A percentile compares a stretch with the other conserved stretches of the same genome.
These are phyloP conservation scores for Drosophila eugracilis DNA, from an alignment of 1,140 invertebrate genomes.

Conservation along the genomic window DNA sequence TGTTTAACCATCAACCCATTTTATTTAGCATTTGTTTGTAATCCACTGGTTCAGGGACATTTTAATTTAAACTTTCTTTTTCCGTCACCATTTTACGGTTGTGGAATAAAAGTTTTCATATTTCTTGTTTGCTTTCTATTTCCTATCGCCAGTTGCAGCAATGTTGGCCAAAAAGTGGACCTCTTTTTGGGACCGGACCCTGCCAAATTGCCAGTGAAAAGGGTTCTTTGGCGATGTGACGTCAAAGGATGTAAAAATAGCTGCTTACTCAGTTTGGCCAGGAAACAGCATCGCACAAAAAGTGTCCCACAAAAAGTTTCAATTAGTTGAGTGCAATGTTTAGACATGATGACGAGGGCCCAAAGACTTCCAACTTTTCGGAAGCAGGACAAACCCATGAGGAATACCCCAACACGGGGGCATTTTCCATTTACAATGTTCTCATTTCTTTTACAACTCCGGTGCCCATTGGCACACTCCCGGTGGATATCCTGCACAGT, in stretches of 20 bases:
- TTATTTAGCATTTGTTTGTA: background rate
- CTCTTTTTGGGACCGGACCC: conserved; percentile 10
- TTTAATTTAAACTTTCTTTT: background rate
- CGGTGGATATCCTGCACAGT: conserved; percentile 43
- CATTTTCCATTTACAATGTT: conserved; percentile 43
- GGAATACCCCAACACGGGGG: conserved; percentile 1
- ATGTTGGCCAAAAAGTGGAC: background rate
- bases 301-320: conserved; percentile 51
- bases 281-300: conserved; percentile 28
- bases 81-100: no score
- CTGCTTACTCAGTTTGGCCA: conserved; percentile 11
- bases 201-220: conserved; percentile 47
- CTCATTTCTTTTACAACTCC: conserved; percentile 22
- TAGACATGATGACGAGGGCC: conserved; percentile 22
- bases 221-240: conserved; percentile 41
- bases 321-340: conserved; percentile 70
- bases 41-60: background rate
- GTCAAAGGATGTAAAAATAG: conserved; percentile 55
- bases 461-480: conserved; percentile 42
- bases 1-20: background rate
- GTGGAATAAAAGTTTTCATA: conserved; percentile 5
- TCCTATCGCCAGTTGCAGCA: background rate
- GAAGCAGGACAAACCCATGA: conserved; percentile 11
- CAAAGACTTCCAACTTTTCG: conserved; percentile 20
- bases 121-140: conserved; percentile 6